Evolutionary conservation across 2,797 vertebrate species (phyloP).

Genomic region (Lophius americanus): DNA sequence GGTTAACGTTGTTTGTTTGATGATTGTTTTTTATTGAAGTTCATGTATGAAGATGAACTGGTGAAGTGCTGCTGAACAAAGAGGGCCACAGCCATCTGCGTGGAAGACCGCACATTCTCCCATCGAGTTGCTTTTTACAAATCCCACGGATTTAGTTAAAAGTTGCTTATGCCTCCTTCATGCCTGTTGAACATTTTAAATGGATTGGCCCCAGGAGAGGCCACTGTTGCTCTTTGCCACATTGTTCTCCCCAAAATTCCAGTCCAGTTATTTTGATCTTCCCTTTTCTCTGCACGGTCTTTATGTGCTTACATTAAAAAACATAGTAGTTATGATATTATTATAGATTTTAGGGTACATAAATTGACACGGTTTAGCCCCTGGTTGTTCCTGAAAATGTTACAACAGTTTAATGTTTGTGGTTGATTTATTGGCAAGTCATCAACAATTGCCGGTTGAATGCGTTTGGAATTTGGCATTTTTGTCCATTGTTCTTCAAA

Average conservation of each 20-base stretch:
- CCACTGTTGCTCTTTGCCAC: conserved; percentile 23
- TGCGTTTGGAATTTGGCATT: neutral
- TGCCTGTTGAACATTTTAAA: no score
- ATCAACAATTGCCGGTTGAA: conserved; percentile 2
- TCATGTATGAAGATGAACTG: no score
- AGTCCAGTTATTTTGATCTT: conserved; percentile 11
- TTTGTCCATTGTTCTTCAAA: neutral
- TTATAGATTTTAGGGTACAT: neutral
- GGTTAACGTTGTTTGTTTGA: no score
- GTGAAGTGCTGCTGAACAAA: no score
- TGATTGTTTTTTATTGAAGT: no score
- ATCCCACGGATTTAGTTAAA: no score
- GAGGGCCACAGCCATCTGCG: no score
- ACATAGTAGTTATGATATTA: neutral
- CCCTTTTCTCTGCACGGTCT: neutral
- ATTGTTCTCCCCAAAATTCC: neutral
- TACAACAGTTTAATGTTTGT: neutral
- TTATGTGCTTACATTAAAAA: neutral
- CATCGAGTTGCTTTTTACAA: no score
- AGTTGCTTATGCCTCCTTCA: no score
- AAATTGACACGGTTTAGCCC: no score
- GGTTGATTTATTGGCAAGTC: neutral
- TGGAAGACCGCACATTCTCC: no score
- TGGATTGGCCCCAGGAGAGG: neutral
- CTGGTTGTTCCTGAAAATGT: no score